Evolutionary conservation across 2,113 vertebrate genomes (phyloP).

Genomic region (Equus quagga): DNA sequence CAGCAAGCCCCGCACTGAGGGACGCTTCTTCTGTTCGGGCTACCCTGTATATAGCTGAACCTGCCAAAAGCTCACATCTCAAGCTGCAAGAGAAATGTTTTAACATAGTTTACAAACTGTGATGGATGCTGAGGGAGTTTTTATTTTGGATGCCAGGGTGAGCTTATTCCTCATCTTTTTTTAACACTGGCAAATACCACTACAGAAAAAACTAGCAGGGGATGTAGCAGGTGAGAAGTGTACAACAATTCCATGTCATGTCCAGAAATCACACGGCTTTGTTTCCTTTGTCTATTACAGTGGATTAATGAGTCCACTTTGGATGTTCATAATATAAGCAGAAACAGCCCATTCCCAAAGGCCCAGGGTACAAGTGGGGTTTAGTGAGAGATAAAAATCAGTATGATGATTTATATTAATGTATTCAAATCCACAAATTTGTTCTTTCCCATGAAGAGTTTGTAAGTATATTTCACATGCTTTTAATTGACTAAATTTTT

Average conservation of each 20-base stretch:
- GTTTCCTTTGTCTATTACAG: conserved; percentile 25
- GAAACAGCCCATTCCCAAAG: conserved; percentile 33
- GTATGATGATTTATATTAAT: conserved; percentile 37
- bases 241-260: not conserved
- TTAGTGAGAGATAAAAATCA: conserved; percentile 23
- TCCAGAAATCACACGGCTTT: conserved; percentile 23
- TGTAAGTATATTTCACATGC: conserved; percentile 31
- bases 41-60: not conserved
- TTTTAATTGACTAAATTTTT: conserved; percentile 35
- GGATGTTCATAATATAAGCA: not conserved
- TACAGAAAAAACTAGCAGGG: not conserved
- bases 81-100: not conserved
- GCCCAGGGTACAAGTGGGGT: not conserved
- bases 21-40: not conserved
- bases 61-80: not conserved
- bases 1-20: not conserved
- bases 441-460: not conserved
- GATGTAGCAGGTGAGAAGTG: not conserved
- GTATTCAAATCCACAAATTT: conserved; percentile 32
- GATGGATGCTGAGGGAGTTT: not conserved
- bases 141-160: not conserved
- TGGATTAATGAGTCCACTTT: conserved; percentile 41
- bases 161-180: not conserved
- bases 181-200: not conserved
- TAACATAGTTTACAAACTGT: not conserved